A percentile compares a stretch with the other conserved stretches of the same genome.
Conservation (phyloP, 2,113 vertebrate species). For the Corythoichthys intestinalis region DNA sequence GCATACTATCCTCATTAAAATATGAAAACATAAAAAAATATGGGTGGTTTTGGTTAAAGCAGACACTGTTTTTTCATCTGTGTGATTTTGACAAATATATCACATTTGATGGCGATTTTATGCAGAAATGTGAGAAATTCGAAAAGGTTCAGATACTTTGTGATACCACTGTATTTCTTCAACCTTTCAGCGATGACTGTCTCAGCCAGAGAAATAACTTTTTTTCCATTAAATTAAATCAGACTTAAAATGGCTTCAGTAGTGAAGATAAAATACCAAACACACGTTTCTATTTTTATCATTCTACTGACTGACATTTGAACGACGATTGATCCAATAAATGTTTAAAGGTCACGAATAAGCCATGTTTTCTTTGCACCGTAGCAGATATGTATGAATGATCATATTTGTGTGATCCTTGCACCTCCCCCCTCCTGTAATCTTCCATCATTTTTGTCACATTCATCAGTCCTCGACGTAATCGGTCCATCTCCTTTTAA, state of each 20-base stretch:
- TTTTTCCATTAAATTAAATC: not conserved
- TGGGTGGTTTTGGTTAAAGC: no score
- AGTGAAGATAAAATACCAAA: not conserved
- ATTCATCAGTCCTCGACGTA: not conserved
- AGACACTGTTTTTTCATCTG: no score
- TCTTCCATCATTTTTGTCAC: slow-evolving; percentile 8
- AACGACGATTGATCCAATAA: not conserved
- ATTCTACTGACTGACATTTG: slow-evolving; percentile 1
- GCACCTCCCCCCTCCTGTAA: not conserved
- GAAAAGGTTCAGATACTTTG: no score
- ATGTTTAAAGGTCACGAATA: not conserved
- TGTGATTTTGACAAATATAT: no score
- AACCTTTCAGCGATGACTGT: not conserved
- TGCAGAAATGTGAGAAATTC: no score
- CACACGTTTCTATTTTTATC: not conserved
- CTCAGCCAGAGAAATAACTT: not conserved
- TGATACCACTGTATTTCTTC: not conserved
- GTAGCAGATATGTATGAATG: not conserved
- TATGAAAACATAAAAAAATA: no score
- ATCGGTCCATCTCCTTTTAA: slow-evolving; percentile 2
- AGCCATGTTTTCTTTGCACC: not conserved
- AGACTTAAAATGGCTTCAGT: not conserved
- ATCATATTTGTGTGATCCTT: not conserved
- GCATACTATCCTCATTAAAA: no score
- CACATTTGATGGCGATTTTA: no score